Evolutionary conservation across 92 coral and sea anemone species (phyloP).

Genomic region (Heteractis magnifica): DNA sequence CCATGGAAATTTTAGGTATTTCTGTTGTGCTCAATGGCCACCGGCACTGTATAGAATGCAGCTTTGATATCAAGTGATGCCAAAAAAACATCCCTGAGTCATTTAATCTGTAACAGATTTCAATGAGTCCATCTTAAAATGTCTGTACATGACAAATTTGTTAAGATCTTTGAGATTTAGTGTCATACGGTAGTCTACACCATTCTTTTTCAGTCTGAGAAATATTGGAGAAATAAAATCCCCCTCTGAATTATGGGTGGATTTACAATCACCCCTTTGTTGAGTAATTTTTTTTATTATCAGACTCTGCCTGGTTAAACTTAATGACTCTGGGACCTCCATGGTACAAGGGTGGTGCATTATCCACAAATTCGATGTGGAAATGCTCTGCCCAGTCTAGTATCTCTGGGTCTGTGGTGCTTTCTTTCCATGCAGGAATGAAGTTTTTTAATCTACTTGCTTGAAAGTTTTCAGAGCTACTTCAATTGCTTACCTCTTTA

Average conservation of each 20-base stretch:
- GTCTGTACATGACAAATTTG: constrained; percentile 26
- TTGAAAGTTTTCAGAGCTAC: not conserved
- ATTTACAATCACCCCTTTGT: constrained; percentile 25
- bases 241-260: constrained; percentile 17
- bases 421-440: constrained; percentile 54
- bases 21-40: constrained; percentile 34
- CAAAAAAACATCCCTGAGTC: constrained; percentile 44
- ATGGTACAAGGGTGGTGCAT: constrained; percentile 26
- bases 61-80: constrained; percentile 41
- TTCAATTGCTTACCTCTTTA: constrained; percentile 33
- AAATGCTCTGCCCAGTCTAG: constrained; percentile 48
- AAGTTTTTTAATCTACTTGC: constrained; percentile 52
- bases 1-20: constrained; percentile 41
- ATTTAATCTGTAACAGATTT: constrained; percentile 3
- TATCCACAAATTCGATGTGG: constrained; percentile 36
- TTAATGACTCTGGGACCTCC: not conserved
- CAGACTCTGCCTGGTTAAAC: constrained; percentile 34
- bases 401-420: constrained; percentile 38
- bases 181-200: constrained; percentile 10
- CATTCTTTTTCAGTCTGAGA: not conserved
- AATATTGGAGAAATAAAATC: constrained; percentile 19
- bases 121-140: no score
- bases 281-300: constrained; percentile 32
- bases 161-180: no score
- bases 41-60: constrained; percentile 42